Base-by-base conservation (phyloP, 2,888 invertebrate species). In the Epinotia nisella region DNA sequence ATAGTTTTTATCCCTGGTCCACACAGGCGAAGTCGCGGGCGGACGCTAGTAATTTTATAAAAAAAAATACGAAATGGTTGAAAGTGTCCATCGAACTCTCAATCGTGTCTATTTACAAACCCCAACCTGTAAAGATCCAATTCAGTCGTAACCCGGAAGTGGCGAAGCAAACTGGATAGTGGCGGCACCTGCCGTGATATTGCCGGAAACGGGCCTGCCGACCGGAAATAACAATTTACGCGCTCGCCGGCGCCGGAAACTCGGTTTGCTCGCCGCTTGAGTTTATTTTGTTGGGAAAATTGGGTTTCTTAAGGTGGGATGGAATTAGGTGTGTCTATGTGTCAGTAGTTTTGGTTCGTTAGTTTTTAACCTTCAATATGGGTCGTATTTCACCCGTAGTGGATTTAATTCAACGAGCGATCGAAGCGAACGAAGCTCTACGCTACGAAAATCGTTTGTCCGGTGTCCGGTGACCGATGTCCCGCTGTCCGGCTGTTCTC, bases 141-240 rank as follows among this genome's bases (percentile, higher is more conserved):
- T 35, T 35, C 60, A 51, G 74, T 67, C 71, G 66, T 59, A 61
- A 75, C 74, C 77, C 81, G 74, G 75, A 82, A 78, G 82, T 80
- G 81, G 74, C 76, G 79, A 75, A 78, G 83, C 82, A 86, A 88
- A 87, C 85, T 87, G 85, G 85, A 89, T 89, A 90, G 89, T 89
- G 85, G 76, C 84, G 85, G 82, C 88, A 90, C 89, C 88, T 90
- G 89, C 81, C 88, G 90, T 90, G 84, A 84, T 86, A 90, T 90
- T 87, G 88, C 83, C 83, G 90, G 90, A 91, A 90, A 89, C 89
- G 85, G 87, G 85, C 83, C 86, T 85, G 82, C 80, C 85, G 83
- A 83, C 88, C 88, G 91, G 91, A 91, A 85, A 87, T 86, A 81
- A 79, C 90, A 90, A 90, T 91, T 91, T 91, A 85, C 89, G 82